Base-by-base conservation (phyloP, 2,888 invertebrate genomes). In the Dryococelus australis region DNA sequence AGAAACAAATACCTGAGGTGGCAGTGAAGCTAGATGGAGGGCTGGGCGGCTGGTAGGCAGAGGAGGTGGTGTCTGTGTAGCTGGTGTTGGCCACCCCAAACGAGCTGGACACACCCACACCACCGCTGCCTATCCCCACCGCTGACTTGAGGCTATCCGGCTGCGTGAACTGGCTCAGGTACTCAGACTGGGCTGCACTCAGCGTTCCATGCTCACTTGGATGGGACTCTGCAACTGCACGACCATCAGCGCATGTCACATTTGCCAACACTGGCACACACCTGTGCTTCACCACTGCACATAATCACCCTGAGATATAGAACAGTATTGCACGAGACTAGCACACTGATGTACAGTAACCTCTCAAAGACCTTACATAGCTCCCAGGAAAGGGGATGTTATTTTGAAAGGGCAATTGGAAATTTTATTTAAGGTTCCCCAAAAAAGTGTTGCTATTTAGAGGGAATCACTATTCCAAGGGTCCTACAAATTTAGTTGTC, bases 161-260 rank as follows among this genome's bases (percentile, higher is more conserved):
- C 89, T 94, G 94, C 47, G 94, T 93, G 89, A 94, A 91, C 90
- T 94, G 94, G 85, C 93, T 94, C 89, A 94, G 92, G 91, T 94
- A 95, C 91, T 95, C 94, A 83, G 94, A 93, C 91, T 94, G 94
- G 28, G 94, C 94, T 81, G 94, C 94, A 84, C 93, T 94, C 90
- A 94, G 90, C 24, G 87, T 89, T 27, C 89, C 79, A 89, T 90
- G 26, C 89, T 89, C 85, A 90, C 90, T 53, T 89, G 87, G 86
- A 89, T 88, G 84, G 90, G 89, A 87, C 90, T 90, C 90, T 90
- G 89, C 47, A 89, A 89, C 87, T 83, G 86, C n/a, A 65, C 24
- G 8, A 24, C 8, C 65, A 24, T 35, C 4, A 35, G 35, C 35
- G 35, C 4, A 4, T 35, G 35, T 4, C 35, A 65, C 65, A 47